Evolutionary conservation across 2,888 invertebrate species (phyloP).

Genomic region (Odontothrips loti): DNA sequence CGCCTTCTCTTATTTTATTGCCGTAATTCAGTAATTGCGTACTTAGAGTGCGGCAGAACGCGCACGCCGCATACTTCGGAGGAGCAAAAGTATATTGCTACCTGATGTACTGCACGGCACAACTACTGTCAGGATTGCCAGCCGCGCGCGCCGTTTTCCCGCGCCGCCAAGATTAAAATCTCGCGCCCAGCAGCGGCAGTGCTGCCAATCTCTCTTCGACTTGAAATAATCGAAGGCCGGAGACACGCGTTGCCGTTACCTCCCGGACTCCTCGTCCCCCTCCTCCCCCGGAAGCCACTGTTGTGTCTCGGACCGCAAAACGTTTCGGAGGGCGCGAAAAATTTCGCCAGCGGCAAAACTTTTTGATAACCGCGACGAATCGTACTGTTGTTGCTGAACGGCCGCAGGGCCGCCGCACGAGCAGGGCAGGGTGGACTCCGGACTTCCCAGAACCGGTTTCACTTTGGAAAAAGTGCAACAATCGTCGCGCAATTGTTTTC

Average conservation of each 20-base stretch:
- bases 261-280: too few relatives aligned
- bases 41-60: neutral
- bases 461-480: neutral
- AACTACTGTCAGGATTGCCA: neutral
- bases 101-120: neutral
- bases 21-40: constrained; percentile 15
- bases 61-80: neutral
- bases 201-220: neutral
- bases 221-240: neutral
- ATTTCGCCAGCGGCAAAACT: neutral
- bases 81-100: too few relatives aligned
- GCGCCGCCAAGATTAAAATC: neutral
- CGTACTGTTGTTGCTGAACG: neutral
- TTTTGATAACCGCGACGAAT: constrained; percentile 1
- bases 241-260: neutral
- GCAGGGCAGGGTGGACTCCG: neutral
- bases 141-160: neutral
- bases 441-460: neutral
- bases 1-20: constrained; percentile 18
- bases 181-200: neutral
- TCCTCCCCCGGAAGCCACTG: too few relatives aligned
- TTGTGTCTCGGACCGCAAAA: too few relatives aligned
- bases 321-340: neutral
- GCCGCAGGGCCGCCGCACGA: neutral
- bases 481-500: neutral